phyloP scores from a whole-genome alignment of 1,140 invertebrate species.

The Zophobas morio region DNA sequence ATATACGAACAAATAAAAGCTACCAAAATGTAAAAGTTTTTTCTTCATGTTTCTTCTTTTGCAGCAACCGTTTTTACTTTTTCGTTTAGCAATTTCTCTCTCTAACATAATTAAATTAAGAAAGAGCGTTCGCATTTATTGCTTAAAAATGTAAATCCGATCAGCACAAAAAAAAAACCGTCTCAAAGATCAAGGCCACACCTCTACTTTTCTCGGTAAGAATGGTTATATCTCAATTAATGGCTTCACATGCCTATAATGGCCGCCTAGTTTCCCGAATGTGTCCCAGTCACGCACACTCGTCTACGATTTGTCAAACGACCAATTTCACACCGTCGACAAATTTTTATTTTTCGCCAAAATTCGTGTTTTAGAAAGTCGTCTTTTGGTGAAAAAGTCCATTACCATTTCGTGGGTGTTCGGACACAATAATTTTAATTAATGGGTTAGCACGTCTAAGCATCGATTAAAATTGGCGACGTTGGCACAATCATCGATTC shows the following conservation, averaged over 20 bases:
- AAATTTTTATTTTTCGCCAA: not conserved
- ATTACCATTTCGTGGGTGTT: not conserved
- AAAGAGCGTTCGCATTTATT: slow-evolving; percentile 16
- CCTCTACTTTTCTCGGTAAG: slow-evolving; percentile 4
- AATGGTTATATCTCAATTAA: not conserved
- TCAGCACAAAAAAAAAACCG: slow-evolving; percentile 1
- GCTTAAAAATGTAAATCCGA: slow-evolving; percentile 37
- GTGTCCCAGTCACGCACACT: not conserved
- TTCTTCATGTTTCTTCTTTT: no score
- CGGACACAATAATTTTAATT: slow-evolving; percentile 15
- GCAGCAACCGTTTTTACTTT: no score
- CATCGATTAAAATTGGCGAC: slow-evolving; percentile 4
- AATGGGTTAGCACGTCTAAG: slow-evolving; percentile 19
- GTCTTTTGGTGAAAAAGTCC: not conserved
- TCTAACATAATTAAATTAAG: slow-evolving; percentile 4
- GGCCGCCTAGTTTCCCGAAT: not conserved
- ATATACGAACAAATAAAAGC: no score
- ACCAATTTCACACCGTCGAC: not conserved
- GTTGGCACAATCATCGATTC: not conserved
- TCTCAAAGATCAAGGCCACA: slow-evolving; percentile 24
- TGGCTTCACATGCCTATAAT: not conserved
- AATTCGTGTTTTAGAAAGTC: slow-evolving; percentile 6
- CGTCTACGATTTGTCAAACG: not conserved
- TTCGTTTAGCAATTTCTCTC: slow-evolving; percentile 3
- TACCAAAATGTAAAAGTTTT: no score